phyloP scores from a whole-genome alignment of 2,113 vertebrate species.

The Poeciliopsis prolifica region DNA sequence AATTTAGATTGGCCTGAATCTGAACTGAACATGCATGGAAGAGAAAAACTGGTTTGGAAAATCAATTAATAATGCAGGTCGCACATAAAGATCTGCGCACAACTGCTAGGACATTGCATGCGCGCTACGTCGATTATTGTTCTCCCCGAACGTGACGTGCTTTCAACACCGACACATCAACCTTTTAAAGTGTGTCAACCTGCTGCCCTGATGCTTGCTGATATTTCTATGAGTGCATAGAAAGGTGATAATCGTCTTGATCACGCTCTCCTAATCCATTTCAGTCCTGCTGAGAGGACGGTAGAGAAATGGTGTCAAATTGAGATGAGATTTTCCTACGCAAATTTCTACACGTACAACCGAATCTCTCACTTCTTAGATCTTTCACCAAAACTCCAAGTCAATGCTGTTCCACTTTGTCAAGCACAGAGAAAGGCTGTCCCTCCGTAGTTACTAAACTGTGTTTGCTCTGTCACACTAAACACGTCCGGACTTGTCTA shows the following conservation, averaged over 20 bases:
- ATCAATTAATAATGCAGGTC: slow-evolving; percentile 63
- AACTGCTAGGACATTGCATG: slow-evolving; percentile 11
- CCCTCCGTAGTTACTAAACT: neutral
- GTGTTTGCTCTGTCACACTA: neutral
- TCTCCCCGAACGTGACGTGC: neutral
- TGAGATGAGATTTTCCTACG: neutral
- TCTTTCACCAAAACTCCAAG: too few species aligned
- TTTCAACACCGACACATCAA: slow-evolving; percentile 3
- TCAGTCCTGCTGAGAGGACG: neutral
- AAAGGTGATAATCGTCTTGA: neutral
- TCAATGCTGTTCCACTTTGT: too few species aligned
- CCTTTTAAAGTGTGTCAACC: neutral
- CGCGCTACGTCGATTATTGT: slow-evolving; percentile 31
- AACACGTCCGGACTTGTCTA: slow-evolving; percentile 38
- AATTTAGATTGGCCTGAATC: neutral
- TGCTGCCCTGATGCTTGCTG: neutral
- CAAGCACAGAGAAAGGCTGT: too few species aligned
- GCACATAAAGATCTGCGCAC: slow-evolving; percentile 28
- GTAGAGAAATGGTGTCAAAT: neutral
- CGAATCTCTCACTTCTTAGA: too few species aligned
- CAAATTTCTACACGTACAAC: too few species aligned
- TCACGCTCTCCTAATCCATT: neutral
- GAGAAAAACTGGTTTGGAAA: slow-evolving; percentile 50
- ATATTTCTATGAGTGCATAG: neutral
- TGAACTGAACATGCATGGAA: neutral